Base-by-base conservation (phyloP, 2,113 vertebrate species). In the Psilopsiagon aymara region DNA sequence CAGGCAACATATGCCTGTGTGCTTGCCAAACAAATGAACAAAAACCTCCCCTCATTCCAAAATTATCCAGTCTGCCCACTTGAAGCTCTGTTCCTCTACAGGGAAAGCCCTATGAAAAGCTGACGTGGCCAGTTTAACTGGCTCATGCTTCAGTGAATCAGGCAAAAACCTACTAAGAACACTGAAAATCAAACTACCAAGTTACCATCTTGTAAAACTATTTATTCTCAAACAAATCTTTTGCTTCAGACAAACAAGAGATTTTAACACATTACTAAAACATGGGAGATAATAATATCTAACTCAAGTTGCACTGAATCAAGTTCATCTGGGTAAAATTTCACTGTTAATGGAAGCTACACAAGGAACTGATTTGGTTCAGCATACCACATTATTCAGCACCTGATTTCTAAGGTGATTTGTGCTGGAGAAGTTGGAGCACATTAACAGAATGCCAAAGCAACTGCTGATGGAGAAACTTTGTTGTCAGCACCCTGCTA, bases 1-100 rank as follows among this genome's bases (percentile, higher is more conserved):
- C 0, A 43, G 21, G 18, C 35, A 51, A 29, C 8, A 6, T 0
- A 11, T 17, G 31, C 20, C 35, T 19, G 11, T 12, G 35, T 31
- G 10, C 4, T 15, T 24, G 44, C 27, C 62, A 47, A 76, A 13
- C 21, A 47, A 33, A 17, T 1, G 1, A 59, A 62, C 11, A 69
- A 18, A 19, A 17, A 3, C 2, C 4, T 43, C n/a, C 28, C 16
- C 3, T 17, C 4, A 0, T 47, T 24, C 73, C 63, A 12, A 55
- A 80, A 46, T 14, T 31, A 74, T 17, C 63, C 71, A 17, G 11
- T n/a, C 44, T 64, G 29, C 17, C 39, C 31, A 10, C 18, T 17
- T 39, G 29, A 28, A 51, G 43, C 69, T 70, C 53, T n/a, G n/a
- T 23, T 2, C 14, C 31, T 23, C 33, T 27, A 7, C 59, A 62